These are phyloP conservation scores for Trematocara caparti DNA, from an alignment of 2,797 vertebrate genomes.

Conservation along the genomic window DNA sequence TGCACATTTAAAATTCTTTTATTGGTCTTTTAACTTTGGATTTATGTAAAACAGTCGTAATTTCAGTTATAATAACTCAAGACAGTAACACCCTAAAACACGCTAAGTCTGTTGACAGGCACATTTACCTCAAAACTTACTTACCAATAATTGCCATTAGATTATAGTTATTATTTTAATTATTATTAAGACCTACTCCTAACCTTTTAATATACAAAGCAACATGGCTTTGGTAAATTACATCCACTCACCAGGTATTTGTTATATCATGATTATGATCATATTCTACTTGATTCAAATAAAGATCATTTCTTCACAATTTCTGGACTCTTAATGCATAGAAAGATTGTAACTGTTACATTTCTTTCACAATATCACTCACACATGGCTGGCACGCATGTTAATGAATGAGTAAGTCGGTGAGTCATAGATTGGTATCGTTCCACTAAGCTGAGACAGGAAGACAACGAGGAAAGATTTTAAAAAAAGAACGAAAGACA, in stretches of 20 bases:
- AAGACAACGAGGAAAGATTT: conserved; percentile 5
- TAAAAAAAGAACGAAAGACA: background rate
- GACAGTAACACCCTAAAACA: background rate
- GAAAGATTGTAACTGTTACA: background rate
- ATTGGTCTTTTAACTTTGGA: background rate
- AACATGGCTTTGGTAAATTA: background rate
- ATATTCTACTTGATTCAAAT: background rate
- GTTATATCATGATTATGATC: background rate
- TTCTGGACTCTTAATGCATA: background rate
- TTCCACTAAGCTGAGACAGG: conserved; percentile 45
- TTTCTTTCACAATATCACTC: conserved; percentile 12
- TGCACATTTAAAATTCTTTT: background rate
- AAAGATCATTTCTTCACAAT: background rate
- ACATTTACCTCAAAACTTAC: background rate
- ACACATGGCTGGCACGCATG: conserved; percentile 22
- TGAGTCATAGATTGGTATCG: conserved; percentile 52
- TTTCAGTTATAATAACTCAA: background rate
- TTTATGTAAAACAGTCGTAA: rapidly evolving
- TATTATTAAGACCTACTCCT: background rate
- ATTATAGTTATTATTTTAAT: background rate
- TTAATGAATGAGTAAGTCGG: conserved; percentile 46
- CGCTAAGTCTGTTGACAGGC: background rate
- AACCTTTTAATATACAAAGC: background rate
- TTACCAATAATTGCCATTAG: background rate
- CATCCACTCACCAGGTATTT: background rate